Evolutionary conservation across 1,140 invertebrate species (phyloP).

Genomic region (Tetramorium simillimum): DNA sequence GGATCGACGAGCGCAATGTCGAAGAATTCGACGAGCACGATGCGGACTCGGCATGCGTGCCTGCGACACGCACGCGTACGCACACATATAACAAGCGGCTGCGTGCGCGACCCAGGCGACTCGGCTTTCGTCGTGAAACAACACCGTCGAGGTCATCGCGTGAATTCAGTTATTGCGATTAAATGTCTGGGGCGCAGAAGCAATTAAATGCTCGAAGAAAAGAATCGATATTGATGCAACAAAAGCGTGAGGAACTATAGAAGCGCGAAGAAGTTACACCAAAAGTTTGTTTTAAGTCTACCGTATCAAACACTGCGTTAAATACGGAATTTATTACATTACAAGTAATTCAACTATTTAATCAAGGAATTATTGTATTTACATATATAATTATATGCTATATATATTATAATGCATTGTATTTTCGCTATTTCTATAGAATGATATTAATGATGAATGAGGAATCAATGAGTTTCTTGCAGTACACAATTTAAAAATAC

Average conservation of each 20-base stretch:
- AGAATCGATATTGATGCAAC: neutral
- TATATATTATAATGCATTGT: neutral
- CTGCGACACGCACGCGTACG: neutral
- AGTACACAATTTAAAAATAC: neutral
- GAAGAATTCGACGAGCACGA: constrained; percentile 62
- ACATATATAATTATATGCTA: neutral
- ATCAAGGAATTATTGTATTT: neutral
- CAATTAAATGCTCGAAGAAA: constrained; percentile 40
- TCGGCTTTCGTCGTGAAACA: constrained; percentile 44
- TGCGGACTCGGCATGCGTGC: constrained; percentile 2
- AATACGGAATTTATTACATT: neutral
- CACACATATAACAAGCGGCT: neutral
- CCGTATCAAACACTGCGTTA: neutral
- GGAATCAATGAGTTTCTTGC: neutral
- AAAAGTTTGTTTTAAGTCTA: neutral
- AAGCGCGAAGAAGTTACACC: neutral
- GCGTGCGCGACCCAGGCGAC: neutral
- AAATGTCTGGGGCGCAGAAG: constrained; percentile 44
- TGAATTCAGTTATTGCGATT: constrained; percentile 71
- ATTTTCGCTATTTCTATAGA: neutral
- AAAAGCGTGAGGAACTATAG: neutral
- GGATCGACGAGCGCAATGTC: constrained; percentile 54
- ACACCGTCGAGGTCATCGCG: constrained; percentile 76
- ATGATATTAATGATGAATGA: neutral
- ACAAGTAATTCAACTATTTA: neutral